Base-by-base conservation (phyloP, 1,140 invertebrate species). In the Habropoda laboriosa region DNA sequence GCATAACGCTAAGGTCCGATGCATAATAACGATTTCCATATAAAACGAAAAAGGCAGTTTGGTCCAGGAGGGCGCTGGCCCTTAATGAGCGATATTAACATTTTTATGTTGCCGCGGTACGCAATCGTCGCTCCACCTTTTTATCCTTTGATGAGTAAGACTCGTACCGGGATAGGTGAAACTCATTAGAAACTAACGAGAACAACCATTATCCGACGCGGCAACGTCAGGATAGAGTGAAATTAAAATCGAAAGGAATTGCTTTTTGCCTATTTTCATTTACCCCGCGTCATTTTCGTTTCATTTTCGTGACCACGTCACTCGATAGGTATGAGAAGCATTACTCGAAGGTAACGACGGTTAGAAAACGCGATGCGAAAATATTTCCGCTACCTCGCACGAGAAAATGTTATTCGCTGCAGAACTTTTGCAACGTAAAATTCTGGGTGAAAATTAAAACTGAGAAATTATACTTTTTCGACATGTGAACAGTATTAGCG, bases 21-120 rank as follows among this genome's bases (percentile, higher is more conserved):
- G 84, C 79, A 85, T 86, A 88, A 86, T 86, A 85, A 86, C 80
- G 75, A 86, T 87, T 86, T 85, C 81, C 73, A 83, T 78, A 80
- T 85, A 82, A 87, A 86, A 89, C 55, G 79, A 58, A 75, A 74
- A 81, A 82, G n/a, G 61, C 49, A 58, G 49, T n/a, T 12, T 24
- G 47, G 16, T 24, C 21, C 1, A 5, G 27, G 27, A 13, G 64
- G 6, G 64, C 18, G 74, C n/a, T 53, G 79, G 80, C 58, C 35
- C 79, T 80, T 86, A 84, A 84, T 79, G 82, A 84, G 57, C 49
- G 76, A 82, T 64, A 75, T 86, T 87, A 86, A 83, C 78, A 80
- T 86, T 87, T 85, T 72, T 72, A 74, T 40, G 63, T 45, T 13
- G 24, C 42, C 32, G 21, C 18, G 49, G 32, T 70, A 78, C 76